phyloP scores from a whole-genome alignment of 2,113 vertebrate genomes.

The Physeter macrocephalus region DNA sequence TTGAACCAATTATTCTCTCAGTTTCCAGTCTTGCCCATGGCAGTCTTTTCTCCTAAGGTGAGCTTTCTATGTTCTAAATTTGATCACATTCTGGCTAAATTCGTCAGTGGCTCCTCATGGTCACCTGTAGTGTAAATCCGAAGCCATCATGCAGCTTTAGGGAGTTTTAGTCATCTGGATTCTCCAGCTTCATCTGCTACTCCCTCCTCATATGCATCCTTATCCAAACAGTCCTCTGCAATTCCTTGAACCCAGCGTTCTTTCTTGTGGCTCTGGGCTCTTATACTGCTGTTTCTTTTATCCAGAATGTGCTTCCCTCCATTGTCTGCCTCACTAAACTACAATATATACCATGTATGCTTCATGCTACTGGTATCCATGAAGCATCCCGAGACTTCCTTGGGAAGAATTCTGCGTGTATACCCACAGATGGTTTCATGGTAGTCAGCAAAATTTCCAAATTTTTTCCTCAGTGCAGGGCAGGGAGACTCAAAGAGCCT shows the following conservation, averaged over 20 bases:
- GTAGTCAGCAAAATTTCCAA: not conserved
- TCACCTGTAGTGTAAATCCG: not conserved
- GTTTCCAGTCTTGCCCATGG: not conserved
- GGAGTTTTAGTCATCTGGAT: not conserved
- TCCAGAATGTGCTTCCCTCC: not conserved
- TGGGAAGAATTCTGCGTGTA: not conserved
- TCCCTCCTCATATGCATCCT: not conserved
- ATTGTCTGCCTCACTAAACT: not conserved
- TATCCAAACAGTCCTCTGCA: not conserved
- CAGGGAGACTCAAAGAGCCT: not conserved
- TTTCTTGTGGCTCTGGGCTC: not conserved
- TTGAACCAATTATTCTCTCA: not conserved
- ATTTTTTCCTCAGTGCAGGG: not conserved
- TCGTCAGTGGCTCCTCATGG: not conserved
- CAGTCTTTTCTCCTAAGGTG: not conserved
- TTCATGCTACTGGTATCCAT: not conserved
- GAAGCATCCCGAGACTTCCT: not conserved
- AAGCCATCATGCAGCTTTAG: not conserved
- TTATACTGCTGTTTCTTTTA: not conserved
- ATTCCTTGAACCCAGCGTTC: not conserved
- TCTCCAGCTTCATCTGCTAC: not conserved
- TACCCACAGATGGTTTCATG: not conserved
- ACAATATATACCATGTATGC: not conserved
- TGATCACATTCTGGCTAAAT: not conserved
- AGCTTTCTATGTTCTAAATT: not conserved